Base-by-base conservation (phyloP, 92 coral and sea anemone species). In the Metridium senile region DNA sequence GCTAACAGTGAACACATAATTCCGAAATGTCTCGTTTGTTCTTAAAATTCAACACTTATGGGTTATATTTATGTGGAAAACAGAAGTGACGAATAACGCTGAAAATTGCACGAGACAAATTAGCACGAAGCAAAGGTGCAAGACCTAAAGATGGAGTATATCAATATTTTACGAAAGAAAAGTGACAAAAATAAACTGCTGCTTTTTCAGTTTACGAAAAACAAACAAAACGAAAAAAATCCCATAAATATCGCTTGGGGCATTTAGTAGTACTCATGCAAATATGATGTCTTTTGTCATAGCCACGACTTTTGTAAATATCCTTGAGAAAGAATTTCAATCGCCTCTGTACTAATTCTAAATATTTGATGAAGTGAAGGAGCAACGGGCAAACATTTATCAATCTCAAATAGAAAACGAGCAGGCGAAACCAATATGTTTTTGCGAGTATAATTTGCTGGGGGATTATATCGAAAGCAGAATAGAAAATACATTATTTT, bases 351-450 rank as follows among this genome's bases (percentile, higher is more conserved):
- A 58, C 33, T 47, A 31, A 23, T n/a, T 21, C 68, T 73, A 23
- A 73, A 73, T 73, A 57, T 73, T 73, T 73, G 46, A 73, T 73
- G 78, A 58, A 71, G 27, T 71, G 57, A 57, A 73, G 54, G 53
- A 58, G 68, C 57, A 70, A 59, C 77, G 17, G 49, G 53, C 27
- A 72, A 72, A 10, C 64, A 71, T 43, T 53, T 71, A 18, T 39
- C 26, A 17, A 47, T 49, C 11, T 49, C 75, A 70, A 70, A 43
- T 47, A n/a, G 49, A 39, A 39, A 21, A 43, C 57, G 59, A 70
- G 20, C 26, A 11, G 4, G 66, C 9, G 66, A 61, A 13, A 23
- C 32, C 33, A 21, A 27, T 23, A 26, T 11, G 3, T 61, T 61
- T 11, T 61, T 61, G 22, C 61, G 29, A 1, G 66, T 20, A 21